Percentiles rank a stretch among this genome's conserved stretches.
Conservation (phyloP, 2,113 vertebrate species). For the Tychaedon coryphoeus region DNA sequence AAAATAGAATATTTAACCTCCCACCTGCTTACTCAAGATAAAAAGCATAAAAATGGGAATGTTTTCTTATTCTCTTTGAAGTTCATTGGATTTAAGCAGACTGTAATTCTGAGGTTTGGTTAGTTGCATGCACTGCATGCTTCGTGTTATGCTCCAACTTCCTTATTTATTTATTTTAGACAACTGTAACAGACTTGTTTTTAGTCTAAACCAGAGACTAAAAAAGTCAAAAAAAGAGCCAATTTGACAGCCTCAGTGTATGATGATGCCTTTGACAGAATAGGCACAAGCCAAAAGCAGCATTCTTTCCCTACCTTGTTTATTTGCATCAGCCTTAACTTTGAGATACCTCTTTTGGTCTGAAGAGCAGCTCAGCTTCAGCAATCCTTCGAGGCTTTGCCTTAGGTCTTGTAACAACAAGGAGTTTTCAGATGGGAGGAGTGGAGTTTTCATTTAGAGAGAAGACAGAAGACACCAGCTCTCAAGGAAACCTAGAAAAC, state of each 20-base stretch:
- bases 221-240: background rate
- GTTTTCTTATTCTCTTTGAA: conserved; percentile 28
- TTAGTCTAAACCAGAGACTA: background rate
- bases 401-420: background rate
- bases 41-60: conserved; percentile 3
- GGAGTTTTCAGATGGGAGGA: background rate
- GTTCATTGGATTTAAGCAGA: background rate
- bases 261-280: conserved; percentile 29
- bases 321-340: background rate
- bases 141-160: background rate
- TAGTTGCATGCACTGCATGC: background rate
- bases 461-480: background rate
- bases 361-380: background rate
- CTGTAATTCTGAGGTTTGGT: background rate
- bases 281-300: background rate
- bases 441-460: background rate
- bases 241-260: background rate
- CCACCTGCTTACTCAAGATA: background rate
- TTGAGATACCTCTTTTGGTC: background rate
- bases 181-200: background rate
- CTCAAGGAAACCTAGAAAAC: background rate
- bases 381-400: background rate
- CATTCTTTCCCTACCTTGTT: background rate
- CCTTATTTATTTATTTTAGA: conserved; percentile 16
- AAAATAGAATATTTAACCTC: conserved; percentile 21